Evolutionary conservation across 2,797 vertebrate species (phyloP), one percentile per base, ranked within the genome.

Genomic region (Hypotaenidia philippensis): DNA sequence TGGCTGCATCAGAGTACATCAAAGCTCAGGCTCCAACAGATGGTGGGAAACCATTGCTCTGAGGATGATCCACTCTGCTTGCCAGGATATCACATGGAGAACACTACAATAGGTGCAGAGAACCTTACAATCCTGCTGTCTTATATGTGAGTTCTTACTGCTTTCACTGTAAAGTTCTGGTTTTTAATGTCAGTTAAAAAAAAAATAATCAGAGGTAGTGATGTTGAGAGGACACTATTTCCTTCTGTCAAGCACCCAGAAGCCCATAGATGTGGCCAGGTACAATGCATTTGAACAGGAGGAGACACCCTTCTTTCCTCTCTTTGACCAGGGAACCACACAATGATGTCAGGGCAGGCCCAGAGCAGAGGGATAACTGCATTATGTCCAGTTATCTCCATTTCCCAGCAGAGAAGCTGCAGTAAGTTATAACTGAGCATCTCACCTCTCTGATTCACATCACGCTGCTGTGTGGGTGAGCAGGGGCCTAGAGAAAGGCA

Each of bases 191-290:
- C 10, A 45, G 26, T 53, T 66, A 5, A 18, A 64, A 34, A n/a
- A 36, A 40, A 41, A 20, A 9, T 22, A 9, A 27, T 5, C 45
- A 44, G 50, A 65, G 11, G 11, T 31, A 9, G 12, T 36, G n/a
- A 12, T 52, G 32, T 13, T 23, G 9, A 25, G 25, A 84, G 13
- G 60, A 32, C 19, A 64, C 36, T 29, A 32, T 36, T 70, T 13
- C 55, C 50, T 53, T 65, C 64, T 76, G 11, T 13, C 41, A 23
- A 70, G 75, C n/a, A 32, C 29, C 9, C 36, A 71, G 22, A 34
- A 78, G 4, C 10, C 14, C 5, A 1, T 2, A 66, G 22, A 44
- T 0, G 1, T 9, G 6, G 20, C 23, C 31, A 13, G 16, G 29
- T 76, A 45, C 13, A 41, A 12, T 8, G 31, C 19, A 52, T 44